phyloP scores from a whole-genome alignment of 2,888 invertebrate species.

The Limnephilus auricula region DNA sequence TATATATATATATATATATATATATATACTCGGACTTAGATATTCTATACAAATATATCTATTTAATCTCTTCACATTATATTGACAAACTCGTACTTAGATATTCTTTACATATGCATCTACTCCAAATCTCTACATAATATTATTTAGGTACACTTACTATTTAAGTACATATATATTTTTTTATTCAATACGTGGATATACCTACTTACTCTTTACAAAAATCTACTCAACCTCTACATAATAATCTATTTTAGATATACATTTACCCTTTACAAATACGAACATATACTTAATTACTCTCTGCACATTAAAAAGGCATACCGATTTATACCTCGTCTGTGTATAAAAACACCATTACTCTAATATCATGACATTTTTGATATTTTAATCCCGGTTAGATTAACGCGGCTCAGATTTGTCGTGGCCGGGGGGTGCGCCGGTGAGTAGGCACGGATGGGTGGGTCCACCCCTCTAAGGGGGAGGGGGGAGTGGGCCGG shows the following conservation, averaged over 20 bases:
- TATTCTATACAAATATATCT: no score
- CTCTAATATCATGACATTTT: not conserved
- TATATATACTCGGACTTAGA: no score
- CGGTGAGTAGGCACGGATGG: conserved; percentile 15
- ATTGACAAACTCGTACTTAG: no score
- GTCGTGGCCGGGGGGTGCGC: conserved; percentile 12
- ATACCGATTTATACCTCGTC: not conserved
- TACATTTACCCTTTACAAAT: not conserved
- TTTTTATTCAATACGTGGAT: no score
- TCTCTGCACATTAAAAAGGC: not conserved
- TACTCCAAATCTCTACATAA: no score
- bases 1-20: no score
- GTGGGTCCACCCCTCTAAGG: not conserved
- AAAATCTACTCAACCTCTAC: no score
- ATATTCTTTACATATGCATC: no score
- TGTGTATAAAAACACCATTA: not conserved
- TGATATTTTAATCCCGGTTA: not conserved
- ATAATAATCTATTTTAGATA: not conserved
- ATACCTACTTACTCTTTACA: no score
- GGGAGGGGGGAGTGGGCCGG: not conserved
- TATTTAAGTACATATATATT: no score
- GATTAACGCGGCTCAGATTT: conserved; percentile 7
- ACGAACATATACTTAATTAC: not conserved
- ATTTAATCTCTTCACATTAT: no score
- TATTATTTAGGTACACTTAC: no score